Evolutionary conservation across 2,113 vertebrate species (phyloP).

Genomic region (Melanotaenia duboulayi): DNA sequence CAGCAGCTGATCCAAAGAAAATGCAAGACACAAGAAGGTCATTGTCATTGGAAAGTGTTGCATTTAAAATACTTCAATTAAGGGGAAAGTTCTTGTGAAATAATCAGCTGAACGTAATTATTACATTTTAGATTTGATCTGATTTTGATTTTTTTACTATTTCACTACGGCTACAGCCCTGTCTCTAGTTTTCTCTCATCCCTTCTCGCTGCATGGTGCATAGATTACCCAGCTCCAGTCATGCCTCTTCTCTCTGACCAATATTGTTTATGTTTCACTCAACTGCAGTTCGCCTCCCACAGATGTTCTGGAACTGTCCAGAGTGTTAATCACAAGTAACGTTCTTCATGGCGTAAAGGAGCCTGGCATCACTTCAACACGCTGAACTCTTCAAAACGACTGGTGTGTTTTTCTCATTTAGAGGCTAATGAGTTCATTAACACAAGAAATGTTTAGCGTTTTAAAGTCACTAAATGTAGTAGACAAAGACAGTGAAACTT

Average conservation of each 20-base stretch:
- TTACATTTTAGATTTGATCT: slow-evolving; percentile 1
- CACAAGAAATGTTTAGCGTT: slow-evolving; percentile 37
- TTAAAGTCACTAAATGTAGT: slow-evolving; percentile 10
- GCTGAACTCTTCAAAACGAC: slow-evolving; percentile 28
- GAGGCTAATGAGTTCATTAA: slow-evolving; percentile 76
- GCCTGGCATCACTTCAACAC: slow-evolving; percentile 51
- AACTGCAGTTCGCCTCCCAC: slow-evolving; percentile 63
- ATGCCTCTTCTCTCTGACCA: slow-evolving; percentile 54
- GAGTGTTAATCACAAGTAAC: slow-evolving; percentile 77
- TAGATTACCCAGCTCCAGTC: slow-evolving; percentile 62
- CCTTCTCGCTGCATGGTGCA: slow-evolving; percentile 39
- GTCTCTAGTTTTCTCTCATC: slow-evolving; percentile 34
- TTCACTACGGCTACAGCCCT: slow-evolving; percentile 14
- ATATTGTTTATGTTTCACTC: slow-evolving; percentile 72
- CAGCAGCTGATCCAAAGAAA: too few relatives aligned
- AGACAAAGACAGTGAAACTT: not conserved
- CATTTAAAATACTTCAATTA: not conserved
- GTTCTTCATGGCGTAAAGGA: slow-evolving; percentile 56
- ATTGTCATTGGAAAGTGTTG: not conserved
- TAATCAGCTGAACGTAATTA: not conserved
- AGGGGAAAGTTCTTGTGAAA: not conserved
- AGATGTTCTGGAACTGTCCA: slow-evolving; percentile 77
- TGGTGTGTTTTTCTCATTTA: slow-evolving; percentile 69
- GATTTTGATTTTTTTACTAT: slow-evolving; percentile 3
- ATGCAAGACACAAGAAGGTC: not conserved